Evolutionary conservation across 1,140 invertebrate species (phyloP).

Genomic region (Dreissena polymorpha): DNA sequence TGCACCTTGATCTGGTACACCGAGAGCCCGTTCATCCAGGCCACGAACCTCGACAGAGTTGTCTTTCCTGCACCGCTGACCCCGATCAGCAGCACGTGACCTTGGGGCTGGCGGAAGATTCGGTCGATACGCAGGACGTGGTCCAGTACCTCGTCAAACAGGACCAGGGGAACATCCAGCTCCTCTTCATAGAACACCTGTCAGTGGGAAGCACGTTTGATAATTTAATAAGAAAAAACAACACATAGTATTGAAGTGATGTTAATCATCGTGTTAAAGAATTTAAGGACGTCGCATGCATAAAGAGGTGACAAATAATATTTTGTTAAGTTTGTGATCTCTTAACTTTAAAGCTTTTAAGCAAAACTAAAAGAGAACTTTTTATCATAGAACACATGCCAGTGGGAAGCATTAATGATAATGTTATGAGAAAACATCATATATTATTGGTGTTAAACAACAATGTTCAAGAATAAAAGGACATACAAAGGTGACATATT

Average conservation of each 20-base stretch:
- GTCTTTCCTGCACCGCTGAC: conserved; percentile 97
- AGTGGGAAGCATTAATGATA: neutral
- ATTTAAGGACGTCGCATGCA: no score
- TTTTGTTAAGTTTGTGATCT: no score
- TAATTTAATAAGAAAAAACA: no score
- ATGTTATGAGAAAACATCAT: no score
- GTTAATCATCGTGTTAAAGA: no score
- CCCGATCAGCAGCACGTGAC: conserved; percentile 93
- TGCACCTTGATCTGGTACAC: conserved; percentile 97
- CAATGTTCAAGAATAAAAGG: no score
- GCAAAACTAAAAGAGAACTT: no score
- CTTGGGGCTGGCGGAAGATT: conserved; percentile 98
- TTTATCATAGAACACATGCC: conserved; percentile 98
- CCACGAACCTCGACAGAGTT: conserved; percentile 98
- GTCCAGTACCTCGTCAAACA: conserved; percentile 99
- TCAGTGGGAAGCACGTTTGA: neutral
- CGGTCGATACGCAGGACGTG: conserved; percentile 99
- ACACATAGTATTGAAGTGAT: no score
- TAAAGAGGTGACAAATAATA: no score
- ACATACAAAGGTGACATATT: no score
- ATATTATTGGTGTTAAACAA: no score
- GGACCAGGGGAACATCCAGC: conserved; percentile 97
- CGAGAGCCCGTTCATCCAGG: conserved; percentile 99
- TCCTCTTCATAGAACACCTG: conserved; percentile 99
- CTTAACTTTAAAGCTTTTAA: no score